Conservation (phyloP, 2,888 invertebrate species). For the Latrodectus hesperus region DNA sequence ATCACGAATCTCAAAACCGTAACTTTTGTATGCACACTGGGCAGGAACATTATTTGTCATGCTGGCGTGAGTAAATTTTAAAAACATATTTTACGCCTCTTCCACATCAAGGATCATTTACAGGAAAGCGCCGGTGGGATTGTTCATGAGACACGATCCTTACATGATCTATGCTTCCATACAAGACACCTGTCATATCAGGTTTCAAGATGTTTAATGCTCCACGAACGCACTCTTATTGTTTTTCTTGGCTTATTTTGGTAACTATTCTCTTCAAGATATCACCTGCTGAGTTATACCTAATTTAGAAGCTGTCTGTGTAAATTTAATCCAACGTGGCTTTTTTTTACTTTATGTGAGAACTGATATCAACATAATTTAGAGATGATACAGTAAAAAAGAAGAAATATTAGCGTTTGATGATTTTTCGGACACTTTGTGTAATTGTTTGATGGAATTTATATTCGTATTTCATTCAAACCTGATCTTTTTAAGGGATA, state of each 20-base stretch:
- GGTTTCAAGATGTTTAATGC: slow-evolving; percentile 38
- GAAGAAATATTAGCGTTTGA: background rate
- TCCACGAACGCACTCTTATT: background rate
- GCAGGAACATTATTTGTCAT: slow-evolving; percentile 31
- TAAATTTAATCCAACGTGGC: background rate
- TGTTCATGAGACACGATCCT: slow-evolving; percentile 8
- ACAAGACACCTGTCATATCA: slow-evolving; percentile 62
- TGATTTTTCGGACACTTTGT: too few species aligned
- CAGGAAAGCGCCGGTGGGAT: background rate
- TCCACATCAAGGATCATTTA: background rate
- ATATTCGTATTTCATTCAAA: too few species aligned
- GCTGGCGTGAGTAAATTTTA: slow-evolving; percentile 18
- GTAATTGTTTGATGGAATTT: too few species aligned
- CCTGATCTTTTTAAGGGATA: too few species aligned
- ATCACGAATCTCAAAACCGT: background rate
- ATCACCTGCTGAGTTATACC: slow-evolving; percentile 1
- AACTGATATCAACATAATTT: background rate
- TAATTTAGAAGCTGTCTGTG: background rate
- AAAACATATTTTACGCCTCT: slow-evolving; percentile 23
- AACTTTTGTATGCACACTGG: slow-evolving; percentile 21
- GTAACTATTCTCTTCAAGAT: background rate
- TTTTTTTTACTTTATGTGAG: background rate
- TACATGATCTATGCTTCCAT: slow-evolving; percentile 27
- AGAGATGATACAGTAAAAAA: background rate
- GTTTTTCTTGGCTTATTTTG: background rate